Conservation (phyloP, 2,888 invertebrate species). For the Ophonus ardosiacus region DNA sequence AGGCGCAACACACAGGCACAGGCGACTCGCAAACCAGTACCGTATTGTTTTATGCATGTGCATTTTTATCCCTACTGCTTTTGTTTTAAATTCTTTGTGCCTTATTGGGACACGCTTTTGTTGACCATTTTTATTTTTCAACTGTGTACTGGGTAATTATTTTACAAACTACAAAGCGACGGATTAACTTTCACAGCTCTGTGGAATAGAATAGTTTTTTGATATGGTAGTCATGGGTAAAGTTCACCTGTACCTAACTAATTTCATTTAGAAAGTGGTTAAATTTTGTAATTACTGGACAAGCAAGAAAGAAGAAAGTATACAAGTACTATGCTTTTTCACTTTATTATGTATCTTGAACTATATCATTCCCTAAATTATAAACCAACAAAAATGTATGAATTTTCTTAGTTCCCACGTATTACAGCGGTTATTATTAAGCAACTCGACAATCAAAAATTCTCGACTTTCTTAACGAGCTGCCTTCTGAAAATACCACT, state of each 20-base stretch:
- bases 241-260: conserved; percentile 41
- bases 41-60: conserved; percentile 58
- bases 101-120: conserved; percentile 52
- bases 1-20: conserved; percentile 44
- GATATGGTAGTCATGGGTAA: conserved; percentile 17
- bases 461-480: too few species aligned
- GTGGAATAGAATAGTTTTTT: conserved; percentile 28
- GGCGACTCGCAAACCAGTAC: conserved; percentile 31
- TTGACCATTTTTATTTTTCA: conserved; percentile 24
- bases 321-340: not conserved
- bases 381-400: too few species aligned
- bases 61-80: conserved; percentile 40
- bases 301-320: not conserved
- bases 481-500: too few species aligned
- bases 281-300: conserved; percentile 45
- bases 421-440: too few species aligned
- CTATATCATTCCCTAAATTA: too few species aligned
- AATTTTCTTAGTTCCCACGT: too few species aligned
- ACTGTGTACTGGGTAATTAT: conserved; percentile 29
- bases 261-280: conserved; percentile 42
- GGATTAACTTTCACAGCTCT: conserved; percentile 46
- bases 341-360: too few species aligned
- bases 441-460: too few species aligned
- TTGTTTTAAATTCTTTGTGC: conserved; percentile 56
- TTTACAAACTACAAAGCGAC: conserved; percentile 8